These are phyloP conservation scores for Physocephala rufipes DNA, from an alignment of 2,888 invertebrate genomes.

Conservation along the genomic window DNA sequence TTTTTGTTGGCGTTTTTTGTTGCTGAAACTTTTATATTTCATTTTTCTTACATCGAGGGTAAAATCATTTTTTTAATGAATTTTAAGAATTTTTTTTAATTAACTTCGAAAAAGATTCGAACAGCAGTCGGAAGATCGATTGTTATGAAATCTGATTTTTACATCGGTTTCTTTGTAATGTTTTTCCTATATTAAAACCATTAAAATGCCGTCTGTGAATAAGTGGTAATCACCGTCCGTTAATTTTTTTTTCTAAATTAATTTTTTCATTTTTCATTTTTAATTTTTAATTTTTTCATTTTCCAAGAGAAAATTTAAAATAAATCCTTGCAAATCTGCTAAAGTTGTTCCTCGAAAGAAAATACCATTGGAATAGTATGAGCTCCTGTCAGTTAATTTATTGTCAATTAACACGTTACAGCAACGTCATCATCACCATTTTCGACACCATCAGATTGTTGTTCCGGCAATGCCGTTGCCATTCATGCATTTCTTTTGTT, in stretches of 20 bases:
- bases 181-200: too few species aligned
- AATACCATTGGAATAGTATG: neutral
- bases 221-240: too few species aligned
- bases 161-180: too few species aligned
- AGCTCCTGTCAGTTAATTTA: neutral
- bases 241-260: neutral
- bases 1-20: neutral
- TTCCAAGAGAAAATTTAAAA: neutral
- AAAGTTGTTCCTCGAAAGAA: neutral
- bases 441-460: neutral
- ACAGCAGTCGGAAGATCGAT: too few species aligned
- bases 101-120: too few species aligned
- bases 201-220: too few species aligned
- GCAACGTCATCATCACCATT: neutral
- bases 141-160: too few species aligned
- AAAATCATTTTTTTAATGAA: too few species aligned
- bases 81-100: too few species aligned
- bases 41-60: too few species aligned
- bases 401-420: conserved; percentile 6
- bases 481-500: neutral
- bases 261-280: neutral
- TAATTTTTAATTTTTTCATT: conserved; percentile 1
- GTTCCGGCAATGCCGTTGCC: neutral
- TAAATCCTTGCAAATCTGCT: neutral
- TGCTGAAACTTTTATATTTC: too few species aligned